These are phyloP conservation scores for Cercopithecus petaurista DNA, from an alignment of 2,797 vertebrate species.

Conservation along the genomic window DNA sequence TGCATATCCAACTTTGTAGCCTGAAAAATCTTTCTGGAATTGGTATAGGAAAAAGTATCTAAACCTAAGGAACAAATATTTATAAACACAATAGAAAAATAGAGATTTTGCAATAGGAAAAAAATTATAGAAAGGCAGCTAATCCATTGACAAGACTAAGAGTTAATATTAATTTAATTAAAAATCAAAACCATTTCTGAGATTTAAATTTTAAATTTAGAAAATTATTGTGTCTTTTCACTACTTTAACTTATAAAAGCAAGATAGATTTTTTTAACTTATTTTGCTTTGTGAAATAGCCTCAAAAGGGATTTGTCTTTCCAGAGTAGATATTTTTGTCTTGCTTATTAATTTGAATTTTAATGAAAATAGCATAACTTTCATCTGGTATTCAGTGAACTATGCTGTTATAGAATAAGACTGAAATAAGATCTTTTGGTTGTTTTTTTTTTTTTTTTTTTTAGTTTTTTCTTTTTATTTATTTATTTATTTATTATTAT, in stretches of 20 bases:
- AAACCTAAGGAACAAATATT: background rate
- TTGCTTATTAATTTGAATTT: constrained; percentile 75
- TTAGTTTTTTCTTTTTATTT: too few species aligned
- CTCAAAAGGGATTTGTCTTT: constrained; percentile 46
- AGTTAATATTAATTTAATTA: constrained; percentile 4
- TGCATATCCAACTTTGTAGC: background rate
- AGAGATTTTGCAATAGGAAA: background rate
- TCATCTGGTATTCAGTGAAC: constrained; percentile 20
- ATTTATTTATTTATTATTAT: too few species aligned
- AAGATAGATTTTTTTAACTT: constrained; percentile 57
- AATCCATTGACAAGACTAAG: background rate
- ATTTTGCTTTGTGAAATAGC: constrained; percentile 51
- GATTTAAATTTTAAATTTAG: constrained; percentile 25
- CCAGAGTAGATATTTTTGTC: constrained; percentile 52
- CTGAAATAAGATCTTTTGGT: constrained; percentile 50
- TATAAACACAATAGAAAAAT: background rate
- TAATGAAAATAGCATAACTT: constrained; percentile 44
- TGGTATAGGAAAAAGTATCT: background rate
- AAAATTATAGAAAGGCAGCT: background rate
- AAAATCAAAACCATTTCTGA: constrained; percentile 61
- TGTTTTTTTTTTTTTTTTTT: background rate
- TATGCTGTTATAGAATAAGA: constrained; percentile 43
- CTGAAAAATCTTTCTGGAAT: background rate
- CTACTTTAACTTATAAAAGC: constrained; percentile 34
- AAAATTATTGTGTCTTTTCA: constrained; percentile 48